phyloP scores from a whole-genome alignment of 2,797 vertebrate genomes.

The Mergus octosetaceus region DNA sequence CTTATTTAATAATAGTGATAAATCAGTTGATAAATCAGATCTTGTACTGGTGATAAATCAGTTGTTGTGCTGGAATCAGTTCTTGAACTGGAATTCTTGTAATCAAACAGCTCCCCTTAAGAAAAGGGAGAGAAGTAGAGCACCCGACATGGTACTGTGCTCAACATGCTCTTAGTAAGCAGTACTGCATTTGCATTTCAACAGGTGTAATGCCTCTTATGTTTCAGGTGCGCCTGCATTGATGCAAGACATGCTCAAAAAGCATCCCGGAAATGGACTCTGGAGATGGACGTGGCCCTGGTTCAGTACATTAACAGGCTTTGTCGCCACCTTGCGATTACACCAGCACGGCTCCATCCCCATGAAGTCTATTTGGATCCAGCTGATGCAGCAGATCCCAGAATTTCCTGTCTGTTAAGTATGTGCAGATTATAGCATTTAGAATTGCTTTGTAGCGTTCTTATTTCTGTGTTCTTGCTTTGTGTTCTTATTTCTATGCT shows the following conservation, averaged over 20 bases:
- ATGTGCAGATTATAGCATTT: conserved; percentile 8
- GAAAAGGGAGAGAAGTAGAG: not conserved
- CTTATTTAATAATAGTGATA: not conserved
- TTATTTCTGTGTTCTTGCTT: not conserved
- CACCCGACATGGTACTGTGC: not conserved
- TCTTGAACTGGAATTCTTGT: not conserved
- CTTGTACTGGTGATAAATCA: not conserved
- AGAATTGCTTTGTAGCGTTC: too few species aligned
- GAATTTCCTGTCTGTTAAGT: conserved; percentile 90
- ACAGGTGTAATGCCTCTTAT: not conserved
- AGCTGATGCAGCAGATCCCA: conserved; percentile 87
- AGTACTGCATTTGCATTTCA: accelerated
- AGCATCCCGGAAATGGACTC: conserved; percentile 91
- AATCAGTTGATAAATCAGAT: not conserved
- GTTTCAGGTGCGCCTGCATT: conserved; percentile 86
- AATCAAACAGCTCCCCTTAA: not conserved
- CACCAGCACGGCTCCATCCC: conserved; percentile 92
- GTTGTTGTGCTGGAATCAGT: not conserved
- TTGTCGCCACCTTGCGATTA: conserved; percentile 96
- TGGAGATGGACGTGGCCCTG: conserved; percentile 95
- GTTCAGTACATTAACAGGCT: conserved; percentile 94
- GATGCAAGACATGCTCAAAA: conserved; percentile 94
- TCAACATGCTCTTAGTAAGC: not conserved
- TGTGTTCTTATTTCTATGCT: not conserved
- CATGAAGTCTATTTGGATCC: conserved; percentile 96